Evolutionary conservation across 2,888 invertebrate genomes (phyloP).

Genomic region (Dione juno): DNA sequence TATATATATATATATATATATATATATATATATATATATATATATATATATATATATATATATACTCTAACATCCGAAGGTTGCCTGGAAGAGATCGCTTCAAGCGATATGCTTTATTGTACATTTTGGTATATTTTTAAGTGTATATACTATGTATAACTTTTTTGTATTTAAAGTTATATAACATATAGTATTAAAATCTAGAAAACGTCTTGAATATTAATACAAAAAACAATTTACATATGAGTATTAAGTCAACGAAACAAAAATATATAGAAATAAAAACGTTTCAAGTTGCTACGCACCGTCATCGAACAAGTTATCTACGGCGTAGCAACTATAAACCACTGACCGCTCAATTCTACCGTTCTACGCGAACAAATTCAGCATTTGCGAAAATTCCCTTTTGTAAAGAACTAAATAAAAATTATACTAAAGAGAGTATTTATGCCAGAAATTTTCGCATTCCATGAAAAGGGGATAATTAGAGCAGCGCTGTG

Average conservation of each 20-base stretch:
- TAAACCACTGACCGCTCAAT: not conserved
- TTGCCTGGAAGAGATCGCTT: no score
- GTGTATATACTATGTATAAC: no score
- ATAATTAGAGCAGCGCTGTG: constrained; percentile 37
- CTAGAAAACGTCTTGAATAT: no score
- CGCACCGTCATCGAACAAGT: not conserved
- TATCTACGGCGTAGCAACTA: constrained; percentile 3
- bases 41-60: no score
- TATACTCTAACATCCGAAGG: no score
- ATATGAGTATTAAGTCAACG: not conserved
- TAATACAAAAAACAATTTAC: no score
- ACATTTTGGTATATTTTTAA: no score
- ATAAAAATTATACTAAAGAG: constrained; percentile 33
- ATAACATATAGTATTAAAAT: no score
- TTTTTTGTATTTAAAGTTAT: no score
- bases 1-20: no score
- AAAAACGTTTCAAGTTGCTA: not conserved
- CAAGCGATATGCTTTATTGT: no score
- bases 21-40: no score
- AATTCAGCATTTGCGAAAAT: constrained; percentile 14
- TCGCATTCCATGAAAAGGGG: constrained; percentile 35
- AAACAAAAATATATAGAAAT: not conserved
- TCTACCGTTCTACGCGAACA: constrained; percentile 1
- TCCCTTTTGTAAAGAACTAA: constrained; percentile 21
- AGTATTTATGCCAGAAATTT: constrained; percentile 36